Evolutionary conservation across 35 echinoderm and acorn worm genomes (phyloP), one percentile per base, ranked within the genome.

Genomic region (Apostichopus parvimensis): DNA sequence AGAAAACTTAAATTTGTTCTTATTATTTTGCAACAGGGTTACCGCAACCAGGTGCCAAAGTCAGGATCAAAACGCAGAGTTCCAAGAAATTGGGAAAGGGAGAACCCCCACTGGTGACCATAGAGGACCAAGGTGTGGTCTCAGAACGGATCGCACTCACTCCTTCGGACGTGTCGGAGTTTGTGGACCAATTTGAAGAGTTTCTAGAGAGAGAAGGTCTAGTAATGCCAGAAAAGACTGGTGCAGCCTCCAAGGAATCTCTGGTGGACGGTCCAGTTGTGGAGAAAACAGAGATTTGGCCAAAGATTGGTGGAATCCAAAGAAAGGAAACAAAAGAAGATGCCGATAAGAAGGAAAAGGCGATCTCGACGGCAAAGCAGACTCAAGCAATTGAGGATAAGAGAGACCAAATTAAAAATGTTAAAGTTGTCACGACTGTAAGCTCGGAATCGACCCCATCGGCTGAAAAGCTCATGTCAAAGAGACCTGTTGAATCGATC

Each of bases 141-240:
- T 21, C 93, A 56, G 93, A 94, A 15, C 79, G 93, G 9, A 66
- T 96, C 14, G 87, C 90, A 15, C 77, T 95, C 24, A 88, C 94
- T 3, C 86, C 94, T 0, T 81, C 90, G n/a, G 89, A 98, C 25
- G 89, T 98, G 13, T 95, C 89, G 8, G 91, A 87, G 22, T 93
- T 98, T 85, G 94, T 98, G 1, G 96, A 98, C 83, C 96, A 98
- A 72, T 98, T 98, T 90, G 96, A 98, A 86, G 94, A 94, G 56
- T 98, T 98, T 92, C 57, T 98, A 22, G 96, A 98, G 73, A 98
- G 93, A 75, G 96, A 98, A 72, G 96, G 93, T 21, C n/a, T 93
- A 20, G 61, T 71, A 53, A 72, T 20, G 21, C 12, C 85, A 60
- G 61, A 88, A 54, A 60, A 88, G 86, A 28, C 68, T 54, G 34